A percentile compares a stretch with the other conserved stretches of the same genome.
phyloP scores from a whole-genome alignment of 2,888 invertebrate species.

The Eupsilia transversa region DNA sequence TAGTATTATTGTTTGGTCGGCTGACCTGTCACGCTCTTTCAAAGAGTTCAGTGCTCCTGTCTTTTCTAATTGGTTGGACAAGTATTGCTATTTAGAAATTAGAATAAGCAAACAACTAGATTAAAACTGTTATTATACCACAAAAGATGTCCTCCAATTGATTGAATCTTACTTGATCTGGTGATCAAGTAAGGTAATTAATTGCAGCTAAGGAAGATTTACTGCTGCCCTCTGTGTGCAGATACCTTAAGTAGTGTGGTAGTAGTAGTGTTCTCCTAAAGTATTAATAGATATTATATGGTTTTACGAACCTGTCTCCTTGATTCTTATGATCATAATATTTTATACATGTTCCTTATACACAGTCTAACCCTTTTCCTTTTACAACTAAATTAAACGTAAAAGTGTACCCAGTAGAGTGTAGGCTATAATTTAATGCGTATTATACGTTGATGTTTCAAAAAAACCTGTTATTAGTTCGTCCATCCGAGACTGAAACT shows the following conservation, averaged over 20 bases:
- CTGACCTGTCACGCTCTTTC: slow-evolving; percentile 17
- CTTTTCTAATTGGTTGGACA: slow-evolving; percentile 10
- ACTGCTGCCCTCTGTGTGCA: no score
- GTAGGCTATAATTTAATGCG: slow-evolving; percentile 46
- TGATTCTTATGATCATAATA: no score
- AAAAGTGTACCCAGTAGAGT: slow-evolving; percentile 22
- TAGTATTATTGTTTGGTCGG: slow-evolving; percentile 16
- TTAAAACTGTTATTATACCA: no score
- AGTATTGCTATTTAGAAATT: background rate
- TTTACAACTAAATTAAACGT: background rate
- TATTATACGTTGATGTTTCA: slow-evolving; percentile 10
- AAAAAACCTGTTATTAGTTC: slow-evolving; percentile 44
- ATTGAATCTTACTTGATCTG: no score
- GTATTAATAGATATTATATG: no score
- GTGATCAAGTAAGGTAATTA: no score
- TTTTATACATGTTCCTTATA: background rate
- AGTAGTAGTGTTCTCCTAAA: no score
- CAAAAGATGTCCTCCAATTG: background rate
- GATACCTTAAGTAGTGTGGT: no score
- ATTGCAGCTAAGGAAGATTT: no score
- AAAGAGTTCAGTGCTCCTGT: slow-evolving; percentile 40
- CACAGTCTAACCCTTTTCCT: background rate
- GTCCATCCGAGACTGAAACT: slow-evolving; percentile 46
- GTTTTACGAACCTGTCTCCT: no score
- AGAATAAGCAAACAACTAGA: background rate